A percentile compares a stretch with the other conserved stretches of the same genome.
Conservation (phyloP, 2,888 invertebrate genomes). For the Drosophila algonquin region DNA sequence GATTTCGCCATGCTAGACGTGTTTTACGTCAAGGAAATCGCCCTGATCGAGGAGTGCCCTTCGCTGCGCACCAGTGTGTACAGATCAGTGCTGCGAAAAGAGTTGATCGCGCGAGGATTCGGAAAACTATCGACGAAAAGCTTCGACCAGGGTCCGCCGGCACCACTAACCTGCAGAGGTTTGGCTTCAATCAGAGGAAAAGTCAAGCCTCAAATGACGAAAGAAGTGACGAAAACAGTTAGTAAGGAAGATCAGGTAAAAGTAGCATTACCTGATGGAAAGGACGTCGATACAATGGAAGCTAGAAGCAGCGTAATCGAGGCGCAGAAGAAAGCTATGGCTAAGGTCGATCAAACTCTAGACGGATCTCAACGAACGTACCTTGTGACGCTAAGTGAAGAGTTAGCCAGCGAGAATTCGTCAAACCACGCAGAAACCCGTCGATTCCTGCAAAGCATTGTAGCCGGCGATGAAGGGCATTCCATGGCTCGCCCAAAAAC, state of each 20-base stretch:
- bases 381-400: neutral
- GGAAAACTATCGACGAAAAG: neutral
- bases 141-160: neutral
- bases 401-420: neutral
- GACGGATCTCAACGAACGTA: neutral
- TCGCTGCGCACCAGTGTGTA: conserved; percentile 35
- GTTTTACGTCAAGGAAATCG: conserved; percentile 43
- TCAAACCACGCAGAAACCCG: neutral
- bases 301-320: neutral
- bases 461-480: neutral
- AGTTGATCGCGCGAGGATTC: conserved; percentile 27
- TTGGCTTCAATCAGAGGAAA: neutral
- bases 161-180: neutral
- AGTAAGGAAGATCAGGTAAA: neutral
- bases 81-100: conserved; percentile 13
- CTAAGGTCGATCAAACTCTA: neutral
- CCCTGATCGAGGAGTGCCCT: conserved; percentile 47
- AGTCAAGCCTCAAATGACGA: neutral
- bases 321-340: neutral
- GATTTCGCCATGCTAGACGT: conserved; percentile 42
- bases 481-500: neutral
- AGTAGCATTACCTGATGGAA: neutral
- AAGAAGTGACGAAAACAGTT: neutral
- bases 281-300: neutral
- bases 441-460: conserved; percentile 10